phyloP scores from a whole-genome alignment of 2,113 vertebrate species.

The Telmatochromis brachygnathus region DNA sequence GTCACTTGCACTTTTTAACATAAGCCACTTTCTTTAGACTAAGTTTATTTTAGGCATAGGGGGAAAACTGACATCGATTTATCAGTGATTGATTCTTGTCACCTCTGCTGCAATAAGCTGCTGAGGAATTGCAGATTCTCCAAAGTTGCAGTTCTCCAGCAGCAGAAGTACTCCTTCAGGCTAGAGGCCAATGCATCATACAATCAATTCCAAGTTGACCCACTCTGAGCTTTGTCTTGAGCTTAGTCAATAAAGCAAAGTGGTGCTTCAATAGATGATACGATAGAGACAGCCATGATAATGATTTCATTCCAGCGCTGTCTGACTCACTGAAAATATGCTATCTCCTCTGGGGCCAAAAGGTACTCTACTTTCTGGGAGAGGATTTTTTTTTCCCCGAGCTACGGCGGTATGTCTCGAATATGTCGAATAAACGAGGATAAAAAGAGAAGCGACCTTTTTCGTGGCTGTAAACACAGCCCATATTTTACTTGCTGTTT shows the following conservation, averaged over 20 bases:
- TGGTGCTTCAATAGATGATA: constrained; percentile 47
- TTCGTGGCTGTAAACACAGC: constrained; percentile 49
- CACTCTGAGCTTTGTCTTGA: constrained; percentile 50
- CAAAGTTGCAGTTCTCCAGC: background rate
- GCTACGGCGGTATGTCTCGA: constrained; percentile 11
- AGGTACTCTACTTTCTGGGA: constrained; percentile 8
- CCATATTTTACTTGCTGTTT: constrained; percentile 53
- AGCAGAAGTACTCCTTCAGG: constrained; percentile 23
- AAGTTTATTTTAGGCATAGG: background rate
- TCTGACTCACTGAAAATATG: constrained; percentile 15
- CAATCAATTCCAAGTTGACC: constrained; percentile 58
- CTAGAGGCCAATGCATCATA: constrained; percentile 33
- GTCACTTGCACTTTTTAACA: background rate
- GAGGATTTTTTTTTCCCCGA: background rate
- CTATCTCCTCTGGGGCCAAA: background rate
- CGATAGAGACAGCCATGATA: constrained; percentile 38
- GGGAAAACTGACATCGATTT: background rate
- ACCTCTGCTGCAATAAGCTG: background rate
- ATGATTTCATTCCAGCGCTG: constrained; percentile 34
- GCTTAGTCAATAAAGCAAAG: constrained; percentile 58
- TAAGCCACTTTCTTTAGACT: background rate
- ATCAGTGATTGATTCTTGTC: background rate
- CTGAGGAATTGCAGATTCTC: background rate
- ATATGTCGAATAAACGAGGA: constrained; percentile 11
- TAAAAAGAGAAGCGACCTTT: constrained; percentile 54